A percentile compares a stretch with the other conserved stretches of the same genome.
Evolutionary conservation across 2,797 vertebrate species (phyloP).

Genomic region (Argya squamiceps): DNA sequence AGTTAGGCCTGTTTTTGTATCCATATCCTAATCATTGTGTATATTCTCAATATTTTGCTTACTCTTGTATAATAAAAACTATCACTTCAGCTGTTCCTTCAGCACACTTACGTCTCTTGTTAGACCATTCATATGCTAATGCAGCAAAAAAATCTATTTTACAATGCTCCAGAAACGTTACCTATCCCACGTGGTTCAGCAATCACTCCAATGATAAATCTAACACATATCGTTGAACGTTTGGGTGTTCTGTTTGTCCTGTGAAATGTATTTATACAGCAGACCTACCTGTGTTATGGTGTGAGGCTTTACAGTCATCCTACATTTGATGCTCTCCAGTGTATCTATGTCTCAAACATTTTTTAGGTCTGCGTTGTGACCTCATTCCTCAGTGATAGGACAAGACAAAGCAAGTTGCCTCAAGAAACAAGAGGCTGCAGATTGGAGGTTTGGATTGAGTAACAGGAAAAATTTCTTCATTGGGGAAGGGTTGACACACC

Average conservation of each 20-base stretch:
- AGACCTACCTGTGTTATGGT: not conserved
- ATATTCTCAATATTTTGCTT: not conserved
- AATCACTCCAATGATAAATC: not conserved
- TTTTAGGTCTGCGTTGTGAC: not conserved
- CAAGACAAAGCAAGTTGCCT: not conserved
- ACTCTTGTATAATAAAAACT: not conserved
- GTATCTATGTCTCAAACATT: not conserved
- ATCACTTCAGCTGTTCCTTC: not conserved
- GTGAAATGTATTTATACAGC: not conserved
- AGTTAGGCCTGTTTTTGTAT: not conserved
- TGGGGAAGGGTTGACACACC: not conserved
- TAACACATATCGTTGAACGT: not conserved
- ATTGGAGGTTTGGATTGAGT: not conserved
- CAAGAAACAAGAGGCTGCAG: not conserved
- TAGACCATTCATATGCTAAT: not conserved
- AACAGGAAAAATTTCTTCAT: not conserved
- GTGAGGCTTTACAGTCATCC: not conserved
- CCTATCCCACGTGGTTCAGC: not conserved
- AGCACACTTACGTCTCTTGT: not conserved
- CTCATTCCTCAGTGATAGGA: not conserved
- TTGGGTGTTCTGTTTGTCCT: not conserved
- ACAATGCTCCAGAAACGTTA: not conserved
- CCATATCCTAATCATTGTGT: not conserved
- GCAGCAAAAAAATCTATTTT: not conserved
- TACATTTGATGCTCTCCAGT: not conserved